Evolutionary conservation across 2,113 vertebrate genomes (phyloP).

Genomic region (Piaya cayana): DNA sequence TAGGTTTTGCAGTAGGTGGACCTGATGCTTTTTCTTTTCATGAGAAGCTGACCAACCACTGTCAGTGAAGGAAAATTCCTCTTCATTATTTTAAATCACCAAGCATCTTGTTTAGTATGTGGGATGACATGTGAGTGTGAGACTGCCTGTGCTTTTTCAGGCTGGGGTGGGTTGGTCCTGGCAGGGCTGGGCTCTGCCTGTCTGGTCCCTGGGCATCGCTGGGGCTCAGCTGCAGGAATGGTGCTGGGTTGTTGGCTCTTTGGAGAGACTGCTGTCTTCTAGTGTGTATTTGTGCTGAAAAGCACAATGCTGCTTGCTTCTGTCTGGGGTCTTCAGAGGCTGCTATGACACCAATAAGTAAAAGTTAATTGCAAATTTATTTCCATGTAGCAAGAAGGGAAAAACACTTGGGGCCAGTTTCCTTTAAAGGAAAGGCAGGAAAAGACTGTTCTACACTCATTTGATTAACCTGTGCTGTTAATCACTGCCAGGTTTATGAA

Average conservation of each 20-base stretch:
- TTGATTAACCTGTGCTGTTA: constrained; percentile 61
- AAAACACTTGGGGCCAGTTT: constrained; percentile 54
- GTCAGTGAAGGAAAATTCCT: neutral
- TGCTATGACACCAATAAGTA: neutral
- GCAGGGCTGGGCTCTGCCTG: neutral
- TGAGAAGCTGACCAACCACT: neutral
- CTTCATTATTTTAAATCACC: neutral
- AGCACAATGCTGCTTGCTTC: neutral
- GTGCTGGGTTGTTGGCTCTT: neutral
- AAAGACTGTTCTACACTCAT: constrained; percentile 45
- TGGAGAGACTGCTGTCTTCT: neutral
- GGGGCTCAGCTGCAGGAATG: neutral
- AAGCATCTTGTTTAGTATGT: neutral
- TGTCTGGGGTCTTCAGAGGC: neutral
- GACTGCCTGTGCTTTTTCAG: neutral
- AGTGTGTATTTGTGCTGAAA: neutral
- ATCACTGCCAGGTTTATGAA: constrained; percentile 67
- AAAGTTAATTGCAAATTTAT: constrained; percentile 63
- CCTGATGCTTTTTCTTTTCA: accelerated
- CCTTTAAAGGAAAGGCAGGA: constrained; percentile 5
- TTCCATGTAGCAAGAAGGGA: neutral
- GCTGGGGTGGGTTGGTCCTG: neutral
- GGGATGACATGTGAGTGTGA: neutral
- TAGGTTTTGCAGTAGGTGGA: neutral
- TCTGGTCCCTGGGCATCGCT: neutral